Percentiles rank a stretch among this genome's conserved stretches.
Evolutionary conservation across 2,797 vertebrate genomes (phyloP).

Genomic region (Macropus fuliginosus): DNA sequence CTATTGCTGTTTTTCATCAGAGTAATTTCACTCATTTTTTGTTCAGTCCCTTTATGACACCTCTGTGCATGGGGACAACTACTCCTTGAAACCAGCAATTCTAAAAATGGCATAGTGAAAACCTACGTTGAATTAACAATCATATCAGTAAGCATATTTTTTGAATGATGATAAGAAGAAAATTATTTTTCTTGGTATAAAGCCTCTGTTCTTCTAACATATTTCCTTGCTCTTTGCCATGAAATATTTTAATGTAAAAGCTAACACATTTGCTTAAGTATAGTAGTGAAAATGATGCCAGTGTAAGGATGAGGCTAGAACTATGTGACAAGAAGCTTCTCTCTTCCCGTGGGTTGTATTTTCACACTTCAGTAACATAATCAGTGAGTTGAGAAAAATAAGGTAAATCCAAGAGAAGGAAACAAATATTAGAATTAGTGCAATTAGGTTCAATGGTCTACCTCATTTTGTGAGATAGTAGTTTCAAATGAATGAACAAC

Average conservation of each 20-base stretch:
- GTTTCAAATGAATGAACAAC: slow-evolving; percentile 23
- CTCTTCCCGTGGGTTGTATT: slow-evolving; percentile 53
- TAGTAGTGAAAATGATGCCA: slow-evolving; percentile 69
- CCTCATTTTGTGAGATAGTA: slow-evolving; percentile 21
- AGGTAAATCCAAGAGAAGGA: slow-evolving; percentile 48
- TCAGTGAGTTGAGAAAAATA: slow-evolving; percentile 62
- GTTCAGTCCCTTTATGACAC: slow-evolving; percentile 2
- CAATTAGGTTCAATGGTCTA: slow-evolving; percentile 38
- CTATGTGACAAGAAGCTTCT: neutral
- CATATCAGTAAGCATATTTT: slow-evolving; percentile 5
- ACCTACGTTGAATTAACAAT: slow-evolving; percentile 5
- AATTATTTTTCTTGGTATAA: neutral
- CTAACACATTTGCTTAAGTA: slow-evolving; percentile 64
- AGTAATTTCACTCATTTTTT: slow-evolving; percentile 6
- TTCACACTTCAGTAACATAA: slow-evolving; percentile 59
- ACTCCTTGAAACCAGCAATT: slow-evolving; percentile 35
- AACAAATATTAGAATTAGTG: slow-evolving; percentile 61
- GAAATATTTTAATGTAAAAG: slow-evolving; percentile 69
- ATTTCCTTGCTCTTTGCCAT: slow-evolving; percentile 53
- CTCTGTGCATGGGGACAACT: neutral
- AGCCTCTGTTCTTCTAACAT: slow-evolving; percentile 5
- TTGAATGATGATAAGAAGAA: slow-evolving; percentile 12
- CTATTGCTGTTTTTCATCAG: neutral
- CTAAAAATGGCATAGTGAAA: slow-evolving; percentile 44
- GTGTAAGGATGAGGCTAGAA: slow-evolving; percentile 54